Conservation (phyloP, 2,113 vertebrate genomes). For the Mungos mungo region DNA sequence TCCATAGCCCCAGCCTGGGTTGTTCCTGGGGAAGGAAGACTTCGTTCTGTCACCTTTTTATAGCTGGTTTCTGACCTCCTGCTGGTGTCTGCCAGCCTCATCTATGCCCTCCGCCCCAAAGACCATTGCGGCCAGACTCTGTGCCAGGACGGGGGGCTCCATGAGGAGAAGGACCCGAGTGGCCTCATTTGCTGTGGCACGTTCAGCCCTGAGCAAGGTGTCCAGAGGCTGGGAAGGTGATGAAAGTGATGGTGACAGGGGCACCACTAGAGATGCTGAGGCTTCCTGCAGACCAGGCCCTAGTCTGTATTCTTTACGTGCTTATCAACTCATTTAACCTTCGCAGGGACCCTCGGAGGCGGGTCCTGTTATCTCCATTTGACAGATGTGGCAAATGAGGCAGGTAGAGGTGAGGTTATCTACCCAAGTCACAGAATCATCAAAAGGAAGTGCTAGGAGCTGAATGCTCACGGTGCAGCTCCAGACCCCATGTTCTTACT, state of each 20-base stretch:
- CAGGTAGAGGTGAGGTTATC: neutral
- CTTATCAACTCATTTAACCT: neutral
- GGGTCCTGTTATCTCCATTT: neutral
- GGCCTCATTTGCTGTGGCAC: neutral
- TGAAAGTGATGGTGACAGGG: neutral
- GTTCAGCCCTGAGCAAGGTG: neutral
- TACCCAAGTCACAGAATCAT: neutral
- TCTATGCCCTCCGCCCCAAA: neutral
- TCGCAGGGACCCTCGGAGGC: neutral
- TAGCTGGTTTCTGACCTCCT: neutral
- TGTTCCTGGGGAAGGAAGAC: neutral
- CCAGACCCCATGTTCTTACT: neutral
- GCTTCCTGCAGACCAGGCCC: neutral
- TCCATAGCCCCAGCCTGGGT: neutral
- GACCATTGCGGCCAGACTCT: neutral
- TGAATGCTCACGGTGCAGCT: neutral
- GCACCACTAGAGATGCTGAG: neutral
- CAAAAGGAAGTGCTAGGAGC: neutral
- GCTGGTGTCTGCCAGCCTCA: neutral
- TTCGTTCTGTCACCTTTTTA: neutral
- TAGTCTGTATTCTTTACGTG: neutral
- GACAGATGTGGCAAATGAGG: neutral
- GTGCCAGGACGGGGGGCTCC: neutral
- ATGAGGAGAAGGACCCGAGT: neutral
- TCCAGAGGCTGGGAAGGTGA: neutral